phyloP scores from a whole-genome alignment of 2,888 invertebrate species.

The Cremastinae sp. region DNA sequence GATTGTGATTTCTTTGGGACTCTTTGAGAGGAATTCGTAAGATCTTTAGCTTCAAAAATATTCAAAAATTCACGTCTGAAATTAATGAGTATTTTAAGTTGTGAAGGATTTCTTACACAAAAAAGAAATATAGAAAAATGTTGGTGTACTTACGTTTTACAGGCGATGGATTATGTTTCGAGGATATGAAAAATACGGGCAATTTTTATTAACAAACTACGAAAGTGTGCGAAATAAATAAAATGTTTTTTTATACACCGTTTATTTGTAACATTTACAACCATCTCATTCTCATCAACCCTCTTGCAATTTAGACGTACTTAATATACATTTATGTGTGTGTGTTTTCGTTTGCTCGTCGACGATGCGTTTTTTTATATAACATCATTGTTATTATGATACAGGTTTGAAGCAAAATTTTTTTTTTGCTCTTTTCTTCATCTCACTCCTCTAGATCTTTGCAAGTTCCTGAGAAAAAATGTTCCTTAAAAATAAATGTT shows the following conservation, averaged over 20 bases:
- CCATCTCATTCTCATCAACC: constrained; percentile 73
- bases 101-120: neutral
- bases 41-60: no score
- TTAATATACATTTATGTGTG: constrained; percentile 67
- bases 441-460: constrained; percentile 2
- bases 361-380: constrained; percentile 22
- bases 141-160: constrained; percentile 42
- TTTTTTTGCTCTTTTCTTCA: constrained; percentile 9
- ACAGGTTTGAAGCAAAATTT: constrained; percentile 43
- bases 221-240: constrained; percentile 51
- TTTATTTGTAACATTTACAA: constrained; percentile 80
- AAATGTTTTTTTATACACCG: constrained; percentile 75
- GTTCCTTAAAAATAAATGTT: neutral
- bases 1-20: no score
- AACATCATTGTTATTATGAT: constrained; percentile 42
- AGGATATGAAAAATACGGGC: constrained; percentile 2
- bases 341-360: constrained; percentile 43
- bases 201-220: constrained; percentile 61
- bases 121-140: neutral
- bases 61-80: constrained; percentile 71
- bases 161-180: constrained; percentile 4
- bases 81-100: neutral
- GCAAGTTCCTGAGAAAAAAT: constrained; percentile 25
- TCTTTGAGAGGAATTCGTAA: constrained; percentile 70
- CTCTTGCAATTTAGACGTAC: constrained; percentile 75